Evolutionary conservation across 2,113 vertebrate genomes (phyloP).

Genomic region (Oryzias celebensis): DNA sequence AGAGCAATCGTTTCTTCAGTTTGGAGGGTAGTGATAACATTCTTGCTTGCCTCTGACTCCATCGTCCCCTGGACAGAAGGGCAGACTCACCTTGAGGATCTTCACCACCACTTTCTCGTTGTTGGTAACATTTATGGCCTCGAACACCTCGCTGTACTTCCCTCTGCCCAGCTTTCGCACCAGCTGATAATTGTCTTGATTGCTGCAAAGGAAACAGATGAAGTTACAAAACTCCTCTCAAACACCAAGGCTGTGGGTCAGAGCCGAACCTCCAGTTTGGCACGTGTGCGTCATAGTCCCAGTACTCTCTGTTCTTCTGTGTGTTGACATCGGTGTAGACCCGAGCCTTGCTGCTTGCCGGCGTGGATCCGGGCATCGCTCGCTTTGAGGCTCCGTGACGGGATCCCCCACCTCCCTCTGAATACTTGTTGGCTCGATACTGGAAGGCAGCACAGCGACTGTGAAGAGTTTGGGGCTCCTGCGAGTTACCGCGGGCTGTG

Average conservation of each 20-base stretch:
- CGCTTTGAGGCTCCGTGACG: constrained; percentile 66
- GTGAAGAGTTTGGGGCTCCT: constrained; percentile 38
- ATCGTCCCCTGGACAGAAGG: too few species aligned
- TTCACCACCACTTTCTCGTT: constrained; percentile 98
- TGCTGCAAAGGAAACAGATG: constrained; percentile 74
- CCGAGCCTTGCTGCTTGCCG: constrained; percentile 91
- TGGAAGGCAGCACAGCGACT: constrained; percentile 60
- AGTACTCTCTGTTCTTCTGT: constrained; percentile 94
- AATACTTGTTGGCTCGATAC: constrained; percentile 47
- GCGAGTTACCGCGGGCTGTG: constrained; percentile 49
- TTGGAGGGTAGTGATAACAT: too few species aligned
- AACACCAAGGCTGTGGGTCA: background rate
- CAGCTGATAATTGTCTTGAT: constrained; percentile 98
- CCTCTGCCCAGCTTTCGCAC: constrained; percentile 95
- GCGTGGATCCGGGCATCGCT: constrained; percentile 92
- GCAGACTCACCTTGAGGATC: constrained; percentile 90
- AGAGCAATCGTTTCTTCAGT: too few species aligned
- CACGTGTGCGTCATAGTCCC: constrained; percentile 95
- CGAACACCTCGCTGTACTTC: constrained; percentile 98
- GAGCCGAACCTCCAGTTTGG: constrained; percentile 91
- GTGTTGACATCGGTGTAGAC: constrained; percentile 97
- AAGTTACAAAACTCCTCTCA: too few species aligned
- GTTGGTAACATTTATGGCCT: constrained; percentile 98
- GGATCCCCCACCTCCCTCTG: constrained; percentile 62
- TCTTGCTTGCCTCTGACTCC: too few species aligned